Evolutionary conservation across 2,888 invertebrate species (phyloP).

Genomic region (Drosophila acutilabella): DNA sequence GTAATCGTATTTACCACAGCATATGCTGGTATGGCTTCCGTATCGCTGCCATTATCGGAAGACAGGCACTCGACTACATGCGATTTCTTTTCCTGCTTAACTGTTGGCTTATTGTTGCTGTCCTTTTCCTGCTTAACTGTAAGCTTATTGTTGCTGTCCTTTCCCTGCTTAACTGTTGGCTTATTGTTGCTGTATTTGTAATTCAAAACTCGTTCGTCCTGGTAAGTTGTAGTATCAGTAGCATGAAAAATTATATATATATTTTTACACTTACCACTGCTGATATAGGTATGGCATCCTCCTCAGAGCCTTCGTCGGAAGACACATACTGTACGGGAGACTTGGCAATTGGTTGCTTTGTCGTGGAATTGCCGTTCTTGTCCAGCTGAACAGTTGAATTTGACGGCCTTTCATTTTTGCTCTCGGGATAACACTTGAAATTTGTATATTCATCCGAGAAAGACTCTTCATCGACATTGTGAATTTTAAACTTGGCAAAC

Average conservation of each 20-base stretch:
- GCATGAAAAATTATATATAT: background rate
- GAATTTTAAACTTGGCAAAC: slow-evolving; percentile 9
- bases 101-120: background rate
- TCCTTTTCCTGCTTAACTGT: no score
- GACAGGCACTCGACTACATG: slow-evolving; percentile 28
- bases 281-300: slow-evolving; percentile 21
- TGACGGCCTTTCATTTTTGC: background rate
- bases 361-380: background rate
- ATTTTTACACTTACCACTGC: slow-evolving; percentile 13
- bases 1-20: slow-evolving; percentile 67
- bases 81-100: no score
- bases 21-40: slow-evolving; percentile 78
- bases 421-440: background rate
- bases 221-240: background rate
- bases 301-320: slow-evolving; percentile 23
- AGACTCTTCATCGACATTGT: background rate
- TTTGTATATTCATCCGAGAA: slow-evolving; percentile 1
- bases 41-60: slow-evolving; percentile 56
- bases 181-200: background rate
- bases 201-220: slow-evolving; percentile 20
- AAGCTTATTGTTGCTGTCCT: background rate
- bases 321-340: slow-evolving; percentile 1
- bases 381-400: background rate
- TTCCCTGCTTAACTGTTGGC: background rate
- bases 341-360: background rate